These are phyloP conservation scores for Semnopithecus entellus DNA, from an alignment of 2,113 vertebrate genomes.

Conservation along the genomic window DNA sequence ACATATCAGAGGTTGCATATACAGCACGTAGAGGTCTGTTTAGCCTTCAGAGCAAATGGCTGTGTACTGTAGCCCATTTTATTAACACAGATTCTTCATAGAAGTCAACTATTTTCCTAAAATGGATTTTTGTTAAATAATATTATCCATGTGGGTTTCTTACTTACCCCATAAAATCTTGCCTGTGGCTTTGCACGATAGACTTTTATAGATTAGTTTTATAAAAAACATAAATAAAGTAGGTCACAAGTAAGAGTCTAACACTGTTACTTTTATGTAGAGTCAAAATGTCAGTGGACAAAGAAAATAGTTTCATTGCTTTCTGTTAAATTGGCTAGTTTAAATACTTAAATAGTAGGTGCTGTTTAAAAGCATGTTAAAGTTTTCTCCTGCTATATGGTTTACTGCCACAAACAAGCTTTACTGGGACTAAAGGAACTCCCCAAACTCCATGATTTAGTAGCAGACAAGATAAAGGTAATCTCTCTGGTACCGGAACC, in stretches of 20 bases:
- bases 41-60: background rate
- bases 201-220: background rate
- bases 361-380: background rate
- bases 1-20: background rate
- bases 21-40: background rate
- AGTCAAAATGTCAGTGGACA: background rate
- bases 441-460: too few relatives aligned
- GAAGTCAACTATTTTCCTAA: background rate
- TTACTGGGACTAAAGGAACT: too few relatives aligned
- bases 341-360: constrained; percentile 19
- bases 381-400: background rate
- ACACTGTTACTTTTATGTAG: background rate
- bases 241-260: background rate
- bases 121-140: background rate
- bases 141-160: background rate
- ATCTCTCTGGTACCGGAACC: too few relatives aligned
- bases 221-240: background rate
- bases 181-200: background rate
- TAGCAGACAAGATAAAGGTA: too few relatives aligned
- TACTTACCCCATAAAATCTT: background rate
- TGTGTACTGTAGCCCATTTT: background rate
- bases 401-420: background rate
- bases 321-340: background rate
- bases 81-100: background rate
- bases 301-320: background rate